Conservation (phyloP, 2,113 vertebrate species). For the Benitochromis conjunctus region DNA sequence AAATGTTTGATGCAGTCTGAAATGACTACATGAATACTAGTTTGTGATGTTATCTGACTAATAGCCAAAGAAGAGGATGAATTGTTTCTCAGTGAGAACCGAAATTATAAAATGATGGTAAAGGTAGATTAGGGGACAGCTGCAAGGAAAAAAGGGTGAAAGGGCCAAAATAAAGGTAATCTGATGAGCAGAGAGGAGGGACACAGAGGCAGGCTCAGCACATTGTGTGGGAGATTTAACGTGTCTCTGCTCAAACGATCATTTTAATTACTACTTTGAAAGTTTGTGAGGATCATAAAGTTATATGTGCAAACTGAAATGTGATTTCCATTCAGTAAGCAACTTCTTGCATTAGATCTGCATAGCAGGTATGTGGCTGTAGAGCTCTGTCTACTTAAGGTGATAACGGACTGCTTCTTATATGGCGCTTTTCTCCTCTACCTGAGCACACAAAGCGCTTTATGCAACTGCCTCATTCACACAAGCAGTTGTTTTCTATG, state of each 20-base stretch:
- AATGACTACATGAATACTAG: neutral
- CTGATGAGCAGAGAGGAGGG: neutral
- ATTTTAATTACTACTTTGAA: too few relatives aligned
- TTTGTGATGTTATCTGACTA: neutral
- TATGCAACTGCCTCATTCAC: too few relatives aligned
- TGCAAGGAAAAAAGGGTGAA: neutral
- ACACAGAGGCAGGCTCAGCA: neutral
- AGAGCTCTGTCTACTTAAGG: too few relatives aligned
- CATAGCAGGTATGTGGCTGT: too few relatives aligned
- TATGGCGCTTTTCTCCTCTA: too few relatives aligned
- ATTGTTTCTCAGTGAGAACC: neutral
- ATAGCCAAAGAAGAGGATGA: neutral
- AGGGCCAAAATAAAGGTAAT: neutral
- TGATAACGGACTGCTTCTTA: too few relatives aligned
- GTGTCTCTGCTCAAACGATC: neutral
- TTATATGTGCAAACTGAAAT: too few relatives aligned
- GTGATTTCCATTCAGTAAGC: too few relatives aligned
- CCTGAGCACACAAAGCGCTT: too few relatives aligned
- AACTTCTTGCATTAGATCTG: too few relatives aligned
- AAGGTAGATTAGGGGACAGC: neutral
- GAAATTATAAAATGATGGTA: neutral
- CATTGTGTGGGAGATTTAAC: neutral
- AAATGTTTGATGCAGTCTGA: neutral
- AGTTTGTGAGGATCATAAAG: too few relatives aligned
- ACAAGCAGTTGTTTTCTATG: too few relatives aligned